phyloP scores from a whole-genome alignment of 2,797 vertebrate species.

The Thaleichthys pacificus region DNA sequence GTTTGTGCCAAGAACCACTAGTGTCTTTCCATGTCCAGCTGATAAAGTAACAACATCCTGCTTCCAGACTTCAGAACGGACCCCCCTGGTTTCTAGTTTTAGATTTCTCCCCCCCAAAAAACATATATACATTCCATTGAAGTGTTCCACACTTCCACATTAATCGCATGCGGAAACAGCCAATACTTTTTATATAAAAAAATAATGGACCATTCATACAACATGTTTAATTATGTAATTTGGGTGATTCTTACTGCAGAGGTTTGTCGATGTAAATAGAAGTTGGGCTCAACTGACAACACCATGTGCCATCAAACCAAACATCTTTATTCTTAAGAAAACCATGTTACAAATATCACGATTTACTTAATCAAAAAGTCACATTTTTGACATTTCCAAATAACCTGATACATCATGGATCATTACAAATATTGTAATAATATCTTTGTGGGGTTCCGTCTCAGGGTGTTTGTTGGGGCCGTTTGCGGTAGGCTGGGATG shows the following conservation, averaged over 20 bases:
- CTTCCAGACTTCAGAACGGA: slow-evolving; percentile 23
- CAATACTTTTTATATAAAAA: background rate
- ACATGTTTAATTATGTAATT: background rate
- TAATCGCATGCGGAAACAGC: background rate
- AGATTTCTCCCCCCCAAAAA: background rate
- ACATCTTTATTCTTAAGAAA: background rate
- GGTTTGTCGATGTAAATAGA: background rate
- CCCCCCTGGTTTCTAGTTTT: slow-evolving; percentile 1
- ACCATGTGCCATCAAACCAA: background rate
- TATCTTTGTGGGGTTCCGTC: no score
- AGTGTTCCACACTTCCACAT: background rate
- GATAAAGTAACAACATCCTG: slow-evolving; percentile 34
- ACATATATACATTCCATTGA: background rate
- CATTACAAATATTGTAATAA: background rate
- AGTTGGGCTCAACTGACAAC: background rate
- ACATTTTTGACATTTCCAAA: background rate
- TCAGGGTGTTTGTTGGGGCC: slow-evolving; percentile 43
- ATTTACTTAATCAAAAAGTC: background rate
- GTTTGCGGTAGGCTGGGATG: slow-evolving; percentile 71
- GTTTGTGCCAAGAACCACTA: slow-evolving; percentile 32
- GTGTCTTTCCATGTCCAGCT: slow-evolving; percentile 35
- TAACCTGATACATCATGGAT: background rate
- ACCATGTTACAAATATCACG: background rate
- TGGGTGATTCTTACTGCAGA: background rate
- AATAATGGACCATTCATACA: background rate